Evolutionary conservation across 2,888 invertebrate species (phyloP), one percentile per base, ranked within the genome.

Genomic region (Synergus itoensis): DNA sequence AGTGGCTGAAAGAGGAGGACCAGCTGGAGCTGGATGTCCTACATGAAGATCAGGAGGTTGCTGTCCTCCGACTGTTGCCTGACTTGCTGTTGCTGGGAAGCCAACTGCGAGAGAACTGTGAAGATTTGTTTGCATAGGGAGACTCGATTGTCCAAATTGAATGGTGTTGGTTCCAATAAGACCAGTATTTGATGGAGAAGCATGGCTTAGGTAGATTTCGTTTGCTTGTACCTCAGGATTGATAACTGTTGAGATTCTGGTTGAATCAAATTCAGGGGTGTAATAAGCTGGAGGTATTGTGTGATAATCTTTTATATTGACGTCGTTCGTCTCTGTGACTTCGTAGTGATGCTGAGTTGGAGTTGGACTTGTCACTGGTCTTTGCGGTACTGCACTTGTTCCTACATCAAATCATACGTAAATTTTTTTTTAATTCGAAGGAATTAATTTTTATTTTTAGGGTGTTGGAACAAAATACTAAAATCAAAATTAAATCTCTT

Each of bases 81-180:
- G 89, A 1, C 79, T 83, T 7, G 76, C 67, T 0, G 85, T 84
- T 1, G 85, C 87, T 1, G 89, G 88, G 73, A 88, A 88, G 4
- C 87, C 89, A 7, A 91, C 90, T 84, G 90, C 89, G n/a, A 91
- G 83, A 0, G 90, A 89, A 84, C 91, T 89, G 78, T 89, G 90
- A 1, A 91, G 85, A 82, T 91, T 91, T 43, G 91, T 90, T 73
- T 91, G 91, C 89, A 91, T 87, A 7, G 89, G 88, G 11, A 82
- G 36, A 43, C 84, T 86, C 2, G 86, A 79, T 41, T 88, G 87
- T 0, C 85, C 88, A n/a, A 89, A 86, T 53, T 87, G 88, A 9
- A 88, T 78, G 16, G 82, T 84, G 12, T 84, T 86, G 5, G 87
- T 79, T 3, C 81, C 84, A 36, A 84, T 80, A 0, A 86, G 76